These are phyloP conservation scores for Rousettus leschenaultii DNA, from an alignment of 2,113 vertebrate genomes.

Conservation along the genomic window DNA sequence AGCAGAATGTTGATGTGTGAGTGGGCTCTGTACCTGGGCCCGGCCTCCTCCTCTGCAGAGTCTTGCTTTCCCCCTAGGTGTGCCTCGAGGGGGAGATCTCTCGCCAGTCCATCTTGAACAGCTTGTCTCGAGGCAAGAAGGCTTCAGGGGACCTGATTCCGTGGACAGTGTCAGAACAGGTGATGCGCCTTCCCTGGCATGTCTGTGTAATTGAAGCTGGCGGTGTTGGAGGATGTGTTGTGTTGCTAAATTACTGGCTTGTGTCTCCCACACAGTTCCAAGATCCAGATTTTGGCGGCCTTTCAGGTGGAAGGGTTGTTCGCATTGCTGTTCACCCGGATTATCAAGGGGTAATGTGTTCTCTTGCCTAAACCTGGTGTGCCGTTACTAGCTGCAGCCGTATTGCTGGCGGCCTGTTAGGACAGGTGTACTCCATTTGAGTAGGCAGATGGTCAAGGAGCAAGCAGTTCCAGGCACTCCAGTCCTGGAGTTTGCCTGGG, in stretches of 20 bases:
- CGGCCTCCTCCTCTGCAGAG: too few species aligned
- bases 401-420: background rate
- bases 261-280: constrained; percentile 88
- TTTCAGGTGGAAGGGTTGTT: constrained; percentile 94
- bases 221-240: accelerated
- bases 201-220: accelerated
- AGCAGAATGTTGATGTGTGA: accelerated
- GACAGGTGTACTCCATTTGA: background rate
- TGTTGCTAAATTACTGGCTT: background rate
- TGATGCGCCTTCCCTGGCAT: constrained; percentile 46
- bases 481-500: background rate
- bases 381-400: accelerated
- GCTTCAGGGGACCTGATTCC: constrained; percentile 98
- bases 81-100: constrained; percentile 98
- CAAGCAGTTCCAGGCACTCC: background rate
- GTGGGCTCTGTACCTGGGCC: background rate
- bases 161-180: constrained; percentile 98
- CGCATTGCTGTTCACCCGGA: constrained; percentile 98
- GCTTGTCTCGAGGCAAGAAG: constrained; percentile 96
- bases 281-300: constrained; percentile 93
- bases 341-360: constrained; percentile 93
- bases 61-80: constrained; percentile 81
- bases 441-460: background rate
- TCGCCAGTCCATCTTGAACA: constrained; percentile 93
- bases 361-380: accelerated